These are phyloP conservation scores for Netta rufina DNA, from an alignment of 2,797 vertebrate genomes.

Conservation along the genomic window DNA sequence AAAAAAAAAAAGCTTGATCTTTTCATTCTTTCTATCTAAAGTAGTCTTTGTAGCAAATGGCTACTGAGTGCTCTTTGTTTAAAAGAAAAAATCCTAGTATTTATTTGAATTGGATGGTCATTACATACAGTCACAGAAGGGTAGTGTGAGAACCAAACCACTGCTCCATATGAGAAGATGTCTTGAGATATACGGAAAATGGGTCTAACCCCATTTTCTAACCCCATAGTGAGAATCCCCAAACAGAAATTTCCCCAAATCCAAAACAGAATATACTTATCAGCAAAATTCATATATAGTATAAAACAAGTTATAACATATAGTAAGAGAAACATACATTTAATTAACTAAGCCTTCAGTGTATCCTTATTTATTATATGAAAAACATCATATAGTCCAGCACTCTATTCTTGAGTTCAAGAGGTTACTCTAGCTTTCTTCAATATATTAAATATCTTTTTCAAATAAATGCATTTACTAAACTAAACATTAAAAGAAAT, in stretches of 20 bases:
- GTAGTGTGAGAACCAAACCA: neutral
- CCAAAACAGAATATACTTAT: neutral
- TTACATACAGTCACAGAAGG: neutral
- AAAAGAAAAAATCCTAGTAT: neutral
- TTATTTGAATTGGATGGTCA: neutral
- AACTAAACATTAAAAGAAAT: neutral
- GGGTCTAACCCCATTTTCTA: too few species aligned
- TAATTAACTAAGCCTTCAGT: neutral
- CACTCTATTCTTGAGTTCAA: conserved; percentile 66
- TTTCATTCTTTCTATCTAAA: neutral
- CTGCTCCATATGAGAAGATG: neutral
- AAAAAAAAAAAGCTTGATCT: neutral
- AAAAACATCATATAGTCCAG: conserved; percentile 69
- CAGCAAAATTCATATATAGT: neutral
- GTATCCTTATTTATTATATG: conserved; percentile 69
- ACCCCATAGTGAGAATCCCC: neutral
- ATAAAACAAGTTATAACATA: neutral
- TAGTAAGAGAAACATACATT: neutral
- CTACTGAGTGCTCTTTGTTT: neutral
- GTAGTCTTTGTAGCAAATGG: neutral
- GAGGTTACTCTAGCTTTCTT: conserved; percentile 66
- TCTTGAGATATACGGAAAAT: neutral
- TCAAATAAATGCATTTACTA: conserved; percentile 61
- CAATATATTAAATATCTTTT: conserved; percentile 78
- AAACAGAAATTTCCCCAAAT: neutral